Conservation (phyloP, 2,113 vertebrate species). For the Menura novaehollandiae region DNA sequence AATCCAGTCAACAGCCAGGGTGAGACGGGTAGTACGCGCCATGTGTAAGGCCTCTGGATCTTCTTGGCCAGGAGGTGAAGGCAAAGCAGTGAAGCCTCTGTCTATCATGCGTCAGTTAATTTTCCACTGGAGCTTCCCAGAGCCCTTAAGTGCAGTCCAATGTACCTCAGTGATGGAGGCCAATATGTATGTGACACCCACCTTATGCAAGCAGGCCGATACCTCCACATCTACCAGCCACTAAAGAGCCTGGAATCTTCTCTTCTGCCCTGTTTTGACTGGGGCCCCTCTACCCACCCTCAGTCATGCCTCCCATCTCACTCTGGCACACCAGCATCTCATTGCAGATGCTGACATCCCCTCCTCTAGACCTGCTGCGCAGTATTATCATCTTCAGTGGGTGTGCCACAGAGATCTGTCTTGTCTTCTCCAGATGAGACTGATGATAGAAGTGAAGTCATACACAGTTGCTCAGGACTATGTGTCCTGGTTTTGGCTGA, state of each 20-base stretch:
- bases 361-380: not conserved
- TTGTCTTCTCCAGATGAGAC: not conserved
- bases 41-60: accelerated
- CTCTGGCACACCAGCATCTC: not conserved
- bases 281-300: too few species aligned
- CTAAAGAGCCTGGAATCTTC: slow-evolving; percentile 67
- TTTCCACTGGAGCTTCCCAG: not conserved
- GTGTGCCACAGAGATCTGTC: not conserved
- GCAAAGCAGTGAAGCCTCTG: not conserved
- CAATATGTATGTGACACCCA: not conserved
- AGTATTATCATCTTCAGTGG: not conserved
- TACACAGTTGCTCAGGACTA: not conserved
- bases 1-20: too few species aligned
- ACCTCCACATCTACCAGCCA: slow-evolving; percentile 52
- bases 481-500: not conserved
- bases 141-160: not conserved
- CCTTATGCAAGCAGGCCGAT: not conserved
- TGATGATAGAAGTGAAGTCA: not conserved
- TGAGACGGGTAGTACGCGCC: accelerated
- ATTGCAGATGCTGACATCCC: not conserved
- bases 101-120: too few species aligned
- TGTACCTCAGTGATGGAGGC: not conserved
- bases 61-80: not conserved
- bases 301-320: not conserved
- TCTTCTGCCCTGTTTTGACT: too few species aligned